Conservation (phyloP, 1,140 invertebrate species). For the Heterodera carotae region DNA sequence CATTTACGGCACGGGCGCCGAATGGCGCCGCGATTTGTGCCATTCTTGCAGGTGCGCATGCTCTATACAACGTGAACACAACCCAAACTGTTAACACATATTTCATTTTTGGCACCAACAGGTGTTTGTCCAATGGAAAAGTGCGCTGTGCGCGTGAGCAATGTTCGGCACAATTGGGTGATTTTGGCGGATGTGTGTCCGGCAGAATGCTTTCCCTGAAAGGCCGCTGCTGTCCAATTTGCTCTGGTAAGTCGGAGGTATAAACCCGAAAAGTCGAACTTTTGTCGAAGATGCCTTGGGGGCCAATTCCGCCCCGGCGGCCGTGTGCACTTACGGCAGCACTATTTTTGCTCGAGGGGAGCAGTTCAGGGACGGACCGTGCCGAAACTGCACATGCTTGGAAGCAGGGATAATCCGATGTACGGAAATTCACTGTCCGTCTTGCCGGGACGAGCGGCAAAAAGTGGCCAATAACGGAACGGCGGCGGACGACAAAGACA, state of each 20-base stretch:
- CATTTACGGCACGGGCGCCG: constrained; percentile 9
- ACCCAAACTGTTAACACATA: too few relatives aligned
- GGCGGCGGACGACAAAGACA: background rate
- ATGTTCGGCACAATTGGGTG: constrained; percentile 11
- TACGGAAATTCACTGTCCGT: constrained; percentile 29
- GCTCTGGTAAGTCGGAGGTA: constrained; percentile 37
- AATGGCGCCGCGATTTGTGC: constrained; percentile 41
- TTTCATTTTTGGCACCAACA: background rate
- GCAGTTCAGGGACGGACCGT: constrained; percentile 34
- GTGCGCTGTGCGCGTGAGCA: background rate
- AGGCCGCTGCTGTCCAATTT: constrained; percentile 44
- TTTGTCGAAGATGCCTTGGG: constrained; percentile 9
- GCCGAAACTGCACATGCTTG: constrained; percentile 37
- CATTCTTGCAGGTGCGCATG: constrained; percentile 38
- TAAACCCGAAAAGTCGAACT: background rate
- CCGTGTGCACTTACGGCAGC: constrained; percentile 29
- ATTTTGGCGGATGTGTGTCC: constrained; percentile 20
- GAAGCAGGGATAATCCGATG: constrained; percentile 27
- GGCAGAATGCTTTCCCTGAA: constrained; percentile 35
- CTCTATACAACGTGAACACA: too few relatives aligned
- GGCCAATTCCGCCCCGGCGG: background rate
- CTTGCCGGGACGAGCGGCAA: background rate
- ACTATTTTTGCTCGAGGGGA: constrained; percentile 27
- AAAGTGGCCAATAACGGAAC: background rate
- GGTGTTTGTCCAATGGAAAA: background rate